Evolutionary conservation across 1,140 invertebrate species (phyloP), one percentile per base, ranked within the genome.

Genomic region (Colletes gigas): DNA sequence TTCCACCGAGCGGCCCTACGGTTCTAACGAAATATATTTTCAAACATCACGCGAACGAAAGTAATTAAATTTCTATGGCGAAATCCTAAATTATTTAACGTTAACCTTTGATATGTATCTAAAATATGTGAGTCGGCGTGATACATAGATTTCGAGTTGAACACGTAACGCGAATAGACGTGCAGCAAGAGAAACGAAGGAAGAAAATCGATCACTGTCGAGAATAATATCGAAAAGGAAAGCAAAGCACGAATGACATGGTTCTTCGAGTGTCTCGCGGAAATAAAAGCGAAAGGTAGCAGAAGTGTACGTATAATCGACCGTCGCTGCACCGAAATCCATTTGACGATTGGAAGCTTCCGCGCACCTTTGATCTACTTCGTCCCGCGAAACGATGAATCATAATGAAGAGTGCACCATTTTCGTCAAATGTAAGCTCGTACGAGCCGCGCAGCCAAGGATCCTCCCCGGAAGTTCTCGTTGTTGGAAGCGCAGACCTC

Each of bases 321-420:
- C 2, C 55, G 30, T 52, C 68, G 79, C 83, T 62, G 59, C 72
- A 55, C 82, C 39, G 72, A 85, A 70, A 72, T 69, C 76, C 50
- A 85, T 72, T 84, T 83, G 72, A 67, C 78, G 78, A 83, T 80
- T 60, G 72, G 52, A 67, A 81, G 70, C 68, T 68, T 73, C 41
- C 55, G 21, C 19, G 60, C n/a, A 57, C 52, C 57, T 66, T 76
- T 70, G 78, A 83, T 83, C 52, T 66, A 57, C 44, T 81, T 84
- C 44, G 67, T 68, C 10, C 30, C 19, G 50, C 44, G 67, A 68
- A 81, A 85, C 78, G 62, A 84, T 77, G 70, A 81, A 81, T 67
- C 52, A 71, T 84, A 84, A 84, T 85, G 78, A 78, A 69, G 57
- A 68, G 69, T 65, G 77, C 60, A 44, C 39, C 59, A 47, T 78